A percentile compares a stretch with the other conserved stretches of the same genome.
Conservation (phyloP, 2,888 invertebrate genomes). For the Choristoneura rosaceana region DNA sequence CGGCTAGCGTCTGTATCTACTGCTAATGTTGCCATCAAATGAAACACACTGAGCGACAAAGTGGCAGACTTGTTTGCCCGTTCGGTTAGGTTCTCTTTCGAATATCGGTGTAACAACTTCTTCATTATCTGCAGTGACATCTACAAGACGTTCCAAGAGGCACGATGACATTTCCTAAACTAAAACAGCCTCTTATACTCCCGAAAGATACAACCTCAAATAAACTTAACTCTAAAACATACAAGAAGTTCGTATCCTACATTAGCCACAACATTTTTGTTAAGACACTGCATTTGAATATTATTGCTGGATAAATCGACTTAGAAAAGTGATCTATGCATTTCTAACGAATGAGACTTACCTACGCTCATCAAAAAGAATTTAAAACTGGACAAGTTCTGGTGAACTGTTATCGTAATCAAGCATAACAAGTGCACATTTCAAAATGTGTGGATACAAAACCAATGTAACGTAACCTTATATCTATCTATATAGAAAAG, state of each 20-base stretch:
- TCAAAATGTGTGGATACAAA: not conserved
- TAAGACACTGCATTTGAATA: slow-evolving; percentile 73
- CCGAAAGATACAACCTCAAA: slow-evolving; percentile 67
- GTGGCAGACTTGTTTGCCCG: not conserved
- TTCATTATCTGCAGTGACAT: not conserved
- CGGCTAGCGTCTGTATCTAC: too few relatives aligned
- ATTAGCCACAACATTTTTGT: slow-evolving; percentile 71
- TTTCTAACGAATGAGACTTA: not conserved
- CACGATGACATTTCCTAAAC: slow-evolving; percentile 60
- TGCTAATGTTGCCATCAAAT: too few relatives aligned
- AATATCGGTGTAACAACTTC: not conserved
- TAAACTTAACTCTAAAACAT: slow-evolving; percentile 57
- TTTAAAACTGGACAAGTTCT: not conserved
- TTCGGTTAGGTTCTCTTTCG: not conserved
- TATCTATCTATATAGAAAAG: slow-evolving; percentile 6
- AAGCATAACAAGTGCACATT: slow-evolving; percentile 4
- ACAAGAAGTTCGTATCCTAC: slow-evolving; percentile 57
- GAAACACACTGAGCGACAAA: too few relatives aligned
- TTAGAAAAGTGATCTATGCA: slow-evolving; percentile 41
- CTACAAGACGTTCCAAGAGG: slow-evolving; percentile 42
- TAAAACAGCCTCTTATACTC: slow-evolving; percentile 70
- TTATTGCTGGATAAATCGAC: slow-evolving; percentile 63
- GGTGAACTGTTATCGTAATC: not conserved
- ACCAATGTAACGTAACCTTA: slow-evolving; percentile 10
- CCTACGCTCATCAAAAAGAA: slow-evolving; percentile 6